Base-by-base conservation (phyloP, 2,113 vertebrate genomes). In the Craseonycteris thonglongyai region DNA sequence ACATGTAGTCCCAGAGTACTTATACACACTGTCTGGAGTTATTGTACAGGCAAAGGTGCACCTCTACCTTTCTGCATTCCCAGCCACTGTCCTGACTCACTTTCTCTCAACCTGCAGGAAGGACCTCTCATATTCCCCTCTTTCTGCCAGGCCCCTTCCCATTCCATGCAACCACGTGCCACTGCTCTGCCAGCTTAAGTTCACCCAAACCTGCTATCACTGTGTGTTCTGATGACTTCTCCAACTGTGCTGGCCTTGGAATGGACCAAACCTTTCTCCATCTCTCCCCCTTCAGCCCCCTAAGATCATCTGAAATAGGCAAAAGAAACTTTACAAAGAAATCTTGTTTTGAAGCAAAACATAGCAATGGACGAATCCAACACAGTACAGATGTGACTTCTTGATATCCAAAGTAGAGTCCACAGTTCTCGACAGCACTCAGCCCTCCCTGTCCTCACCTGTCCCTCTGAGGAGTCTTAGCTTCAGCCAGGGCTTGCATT, bases 21-120 rank as follows among this genome's bases (percentile, higher is more conserved):
- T 6, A 28, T 14, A 12, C 0, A 4, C 28, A 30, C 1, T 19
- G 2, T 2, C 0, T 1, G 19, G 35, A 4, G 19, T 28, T 30
- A 2, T 1, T 18, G 71, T 26, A 3, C 24, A 40, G 33, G 26
- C 11, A 26, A 14, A 15, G 58, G 24, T 3, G 33, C 22, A 15
- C 9, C 26, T 38, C 38, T 7, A 4, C 22, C 40, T 19, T 8
- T 76, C 0, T 0, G 35, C 47, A 11, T 35, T 26, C 30, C 54
- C 33, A 6, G 61, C 3, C 26, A 19, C 61, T 58, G 47, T 12
- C 40, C 30, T 15, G 40, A 54, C 75, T 19, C 68, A 42, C 2
- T 66, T 51, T 42, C 71, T 26, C n/a, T 63, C 40, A 45, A n/a
- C 38, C 54, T 5, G 3, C 59, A 8, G 14, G 40, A 45, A 79